Evolutionary conservation across 37 sponge, comb jelly and placozoan genomes (phyloP).

Genomic region (Agelas oroides): DNA sequence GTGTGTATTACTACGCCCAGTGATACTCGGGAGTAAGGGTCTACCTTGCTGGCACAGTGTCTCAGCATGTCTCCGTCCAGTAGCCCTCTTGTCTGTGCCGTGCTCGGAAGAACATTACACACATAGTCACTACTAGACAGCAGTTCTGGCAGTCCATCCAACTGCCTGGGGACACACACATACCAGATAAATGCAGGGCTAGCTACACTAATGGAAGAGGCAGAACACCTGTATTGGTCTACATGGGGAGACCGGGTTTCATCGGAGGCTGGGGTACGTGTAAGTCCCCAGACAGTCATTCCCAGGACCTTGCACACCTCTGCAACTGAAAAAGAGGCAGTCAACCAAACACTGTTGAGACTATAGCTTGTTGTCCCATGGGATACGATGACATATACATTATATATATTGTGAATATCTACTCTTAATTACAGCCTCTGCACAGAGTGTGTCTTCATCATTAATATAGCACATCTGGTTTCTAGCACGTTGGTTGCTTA

Average conservation of each 20-base stretch:
- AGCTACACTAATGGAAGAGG: not conserved
- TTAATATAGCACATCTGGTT: too few species aligned
- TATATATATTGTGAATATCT: too few species aligned
- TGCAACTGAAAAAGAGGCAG: conserved; percentile 43
- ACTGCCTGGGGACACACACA: not conserved
- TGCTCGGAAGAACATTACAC: conserved; percentile 66
- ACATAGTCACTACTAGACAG: conserved; percentile 49
- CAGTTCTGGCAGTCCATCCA: conserved; percentile 39
- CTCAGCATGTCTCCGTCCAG: conserved; percentile 45
- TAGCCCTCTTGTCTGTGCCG: conserved; percentile 51
- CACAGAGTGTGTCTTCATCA: too few species aligned
- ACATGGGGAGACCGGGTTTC: conserved; percentile 29
- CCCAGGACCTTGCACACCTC: conserved; percentile 53
- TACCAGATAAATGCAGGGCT: not conserved
- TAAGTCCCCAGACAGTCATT: conserved; percentile 70
- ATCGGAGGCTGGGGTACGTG: conserved; percentile 6
- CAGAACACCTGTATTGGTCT: conserved; percentile 41
- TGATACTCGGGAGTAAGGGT: not conserved
- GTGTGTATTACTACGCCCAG: too few species aligned
- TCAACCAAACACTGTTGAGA: too few species aligned
- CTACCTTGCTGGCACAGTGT: conserved; percentile 48
- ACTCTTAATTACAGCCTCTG: too few species aligned
- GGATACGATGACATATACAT: not conserved
- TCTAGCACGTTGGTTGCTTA: not conserved
- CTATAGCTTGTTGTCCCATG: too few species aligned